phyloP scores from a whole-genome alignment of 2,797 vertebrate genomes.

The Pantherophis vulpinus region DNA sequence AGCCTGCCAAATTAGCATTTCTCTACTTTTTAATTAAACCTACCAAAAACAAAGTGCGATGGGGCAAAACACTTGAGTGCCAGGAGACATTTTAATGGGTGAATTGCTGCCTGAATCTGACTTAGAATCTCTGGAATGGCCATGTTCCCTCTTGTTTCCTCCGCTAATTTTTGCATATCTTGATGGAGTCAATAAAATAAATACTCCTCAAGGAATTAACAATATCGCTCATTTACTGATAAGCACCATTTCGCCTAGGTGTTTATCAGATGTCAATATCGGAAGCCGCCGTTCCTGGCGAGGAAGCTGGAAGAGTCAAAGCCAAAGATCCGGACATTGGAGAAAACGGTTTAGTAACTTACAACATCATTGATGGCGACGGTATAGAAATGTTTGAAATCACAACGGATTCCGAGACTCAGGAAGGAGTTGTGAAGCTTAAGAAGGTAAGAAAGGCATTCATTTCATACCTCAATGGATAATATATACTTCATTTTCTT shows the following conservation, averaged over 20 bases:
- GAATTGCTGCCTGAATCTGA: not conserved
- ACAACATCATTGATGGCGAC: slow-evolving; percentile 89
- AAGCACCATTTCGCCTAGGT: slow-evolving; percentile 67
- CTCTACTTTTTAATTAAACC: not conserved
- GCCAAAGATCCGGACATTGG: slow-evolving; percentile 93
- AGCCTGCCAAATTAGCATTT: not conserved
- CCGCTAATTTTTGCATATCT: not conserved
- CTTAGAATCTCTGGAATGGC: not conserved
- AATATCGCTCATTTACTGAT: not conserved
- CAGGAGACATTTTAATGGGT: not conserved
- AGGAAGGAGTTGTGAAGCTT: slow-evolving; percentile 93
- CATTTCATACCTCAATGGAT: slow-evolving; percentile 20
- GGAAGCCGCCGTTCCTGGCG: slow-evolving; percentile 83
- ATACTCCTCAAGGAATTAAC: not conserved
- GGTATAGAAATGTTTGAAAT: slow-evolving; percentile 88
- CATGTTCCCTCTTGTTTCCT: fast-evolving
- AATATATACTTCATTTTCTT: slow-evolving; percentile 17
- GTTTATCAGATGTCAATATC: slow-evolving; percentile 88
- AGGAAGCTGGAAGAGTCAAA: slow-evolving; percentile 86
- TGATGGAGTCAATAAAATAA: not conserved
- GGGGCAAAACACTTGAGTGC: not conserved
- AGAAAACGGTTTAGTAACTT: slow-evolving; percentile 91
- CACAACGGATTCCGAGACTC: slow-evolving; percentile 90
- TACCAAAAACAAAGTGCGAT: not conserved
- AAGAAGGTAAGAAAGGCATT: slow-evolving; percentile 83